A percentile compares a stretch with the other conserved stretches of the same genome.
phyloP scores from a whole-genome alignment of 1,140 invertebrate genomes.

The Chrysoperla carnea region DNA sequence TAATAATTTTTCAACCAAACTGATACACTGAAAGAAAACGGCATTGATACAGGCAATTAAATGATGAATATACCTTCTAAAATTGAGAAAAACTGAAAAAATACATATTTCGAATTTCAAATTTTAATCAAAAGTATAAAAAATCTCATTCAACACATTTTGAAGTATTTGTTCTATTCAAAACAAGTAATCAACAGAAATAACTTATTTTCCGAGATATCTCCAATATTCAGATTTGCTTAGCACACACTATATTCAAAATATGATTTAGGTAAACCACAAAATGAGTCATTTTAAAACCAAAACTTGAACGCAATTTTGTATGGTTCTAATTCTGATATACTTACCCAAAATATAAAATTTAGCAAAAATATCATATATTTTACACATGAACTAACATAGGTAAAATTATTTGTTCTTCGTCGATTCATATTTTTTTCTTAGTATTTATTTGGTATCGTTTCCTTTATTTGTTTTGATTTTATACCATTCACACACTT shows the following conservation, averaged over 20 bases:
- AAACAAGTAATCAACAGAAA: too few species aligned
- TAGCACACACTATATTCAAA: neutral
- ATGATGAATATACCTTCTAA: too few species aligned
- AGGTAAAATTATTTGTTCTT: constrained; percentile 36
- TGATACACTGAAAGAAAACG: too few species aligned
- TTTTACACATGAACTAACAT: constrained; percentile 82
- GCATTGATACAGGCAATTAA: too few species aligned
- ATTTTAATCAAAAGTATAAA: too few species aligned
- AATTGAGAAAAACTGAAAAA: too few species aligned
- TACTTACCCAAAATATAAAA: constrained; percentile 80
- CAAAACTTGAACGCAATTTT: neutral
- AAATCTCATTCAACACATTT: too few species aligned
- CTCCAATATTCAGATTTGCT: too few species aligned
- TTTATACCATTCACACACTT: neutral
- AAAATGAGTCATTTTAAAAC: constrained; percentile 1
- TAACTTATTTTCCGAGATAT: too few species aligned
- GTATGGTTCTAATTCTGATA: constrained; percentile 4
- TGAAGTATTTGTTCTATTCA: too few species aligned
- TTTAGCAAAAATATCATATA: constrained; percentile 88
- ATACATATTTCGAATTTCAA: too few species aligned
- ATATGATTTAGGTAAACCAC: constrained; percentile 3
- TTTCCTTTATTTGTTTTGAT: constrained; percentile 6
- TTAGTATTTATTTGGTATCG: constrained; percentile 8
- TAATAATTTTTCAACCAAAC: too few species aligned
- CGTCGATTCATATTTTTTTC: constrained; percentile 20